phyloP scores from a whole-genome alignment of 2,797 vertebrate species.

The Sternarchorhynchus goeldii region DNA sequence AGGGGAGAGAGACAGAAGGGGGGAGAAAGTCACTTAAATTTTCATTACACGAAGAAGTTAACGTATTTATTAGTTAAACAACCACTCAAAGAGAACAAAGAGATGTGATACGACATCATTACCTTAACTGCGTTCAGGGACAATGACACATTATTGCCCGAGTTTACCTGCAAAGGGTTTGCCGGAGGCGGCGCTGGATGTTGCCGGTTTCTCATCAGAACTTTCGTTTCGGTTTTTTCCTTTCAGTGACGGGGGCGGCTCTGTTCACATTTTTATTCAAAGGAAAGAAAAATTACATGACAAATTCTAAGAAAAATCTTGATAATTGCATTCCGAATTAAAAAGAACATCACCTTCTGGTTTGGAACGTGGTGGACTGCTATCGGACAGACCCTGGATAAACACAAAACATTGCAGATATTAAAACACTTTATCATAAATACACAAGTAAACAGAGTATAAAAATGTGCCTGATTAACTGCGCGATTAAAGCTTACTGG shows the following conservation, averaged over 20 bases:
- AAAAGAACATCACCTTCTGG: conserved; percentile 11
- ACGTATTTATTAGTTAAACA: no score
- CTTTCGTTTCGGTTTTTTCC: conserved; percentile 50
- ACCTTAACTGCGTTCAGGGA: no score
- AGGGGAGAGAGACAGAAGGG: conserved; percentile 5
- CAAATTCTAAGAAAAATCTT: not conserved
- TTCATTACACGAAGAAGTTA: no score
- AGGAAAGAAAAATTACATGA: not conserved
- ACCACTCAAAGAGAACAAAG: no score
- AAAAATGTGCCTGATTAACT: not conserved
- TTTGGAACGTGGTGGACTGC: conserved; percentile 55
- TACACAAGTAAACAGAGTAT: not conserved
- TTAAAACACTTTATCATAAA: not conserved
- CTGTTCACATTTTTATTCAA: conserved; percentile 56
- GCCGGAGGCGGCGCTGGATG: conserved; percentile 51
- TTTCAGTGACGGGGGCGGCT: conserved; percentile 26
- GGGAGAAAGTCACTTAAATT: not conserved
- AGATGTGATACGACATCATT: no score
- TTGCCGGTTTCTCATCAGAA: conserved; percentile 58
- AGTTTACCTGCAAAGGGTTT: conserved; percentile 68
- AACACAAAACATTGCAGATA: not conserved
- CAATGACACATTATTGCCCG: no score
- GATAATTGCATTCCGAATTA: not conserved
- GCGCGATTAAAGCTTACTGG: not conserved
- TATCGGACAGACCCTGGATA: conserved; percentile 60